Evolutionary conservation across 2,113 vertebrate genomes (phyloP).

Genomic region (Corythaixoides concolor): DNA sequence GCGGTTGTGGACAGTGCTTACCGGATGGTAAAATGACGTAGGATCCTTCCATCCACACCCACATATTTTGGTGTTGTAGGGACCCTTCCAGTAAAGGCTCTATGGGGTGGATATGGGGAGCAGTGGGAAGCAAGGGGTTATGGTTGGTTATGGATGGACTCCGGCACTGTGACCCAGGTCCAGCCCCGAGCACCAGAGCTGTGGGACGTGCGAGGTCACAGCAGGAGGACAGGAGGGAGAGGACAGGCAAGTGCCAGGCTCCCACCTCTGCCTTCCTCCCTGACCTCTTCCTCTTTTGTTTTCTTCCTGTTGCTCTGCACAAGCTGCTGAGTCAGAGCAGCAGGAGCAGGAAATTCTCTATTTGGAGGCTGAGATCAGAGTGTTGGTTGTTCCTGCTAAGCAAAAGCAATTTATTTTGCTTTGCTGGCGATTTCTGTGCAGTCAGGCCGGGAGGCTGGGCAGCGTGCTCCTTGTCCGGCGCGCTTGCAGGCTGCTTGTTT

Average conservation of each 20-base stretch:
- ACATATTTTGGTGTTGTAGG: accelerated
- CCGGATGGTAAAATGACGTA: not conserved
- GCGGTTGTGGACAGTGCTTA: not conserved
- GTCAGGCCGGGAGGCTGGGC: not conserved
- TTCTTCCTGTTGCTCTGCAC: conserved; percentile 23
- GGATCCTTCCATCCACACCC: not conserved
- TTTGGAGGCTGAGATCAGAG: conserved; percentile 8
- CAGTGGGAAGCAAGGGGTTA: accelerated
- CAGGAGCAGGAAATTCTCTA: conserved; percentile 40
- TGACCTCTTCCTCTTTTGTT: conserved; percentile 16
- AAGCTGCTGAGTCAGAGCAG: conserved; percentile 54
- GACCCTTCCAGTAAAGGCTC: not conserved
- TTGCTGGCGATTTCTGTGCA: not conserved
- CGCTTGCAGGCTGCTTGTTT: not conserved
- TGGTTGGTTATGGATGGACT: not conserved
- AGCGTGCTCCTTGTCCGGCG: accelerated
- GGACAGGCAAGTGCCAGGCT: accelerated
- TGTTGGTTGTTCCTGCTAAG: conserved; percentile 1
- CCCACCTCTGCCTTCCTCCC: conserved; percentile 10
- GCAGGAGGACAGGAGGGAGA: not conserved
- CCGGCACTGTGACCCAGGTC: accelerated
- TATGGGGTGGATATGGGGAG: not conserved
- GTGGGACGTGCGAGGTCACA: accelerated
- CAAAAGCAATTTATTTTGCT: conserved; percentile 28
- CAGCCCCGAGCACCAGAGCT: accelerated